A percentile compares a stretch with the other conserved stretches of the same genome.
phyloP scores from a whole-genome alignment of 2,888 invertebrate species.

The Leptothorax acervorum region DNA sequence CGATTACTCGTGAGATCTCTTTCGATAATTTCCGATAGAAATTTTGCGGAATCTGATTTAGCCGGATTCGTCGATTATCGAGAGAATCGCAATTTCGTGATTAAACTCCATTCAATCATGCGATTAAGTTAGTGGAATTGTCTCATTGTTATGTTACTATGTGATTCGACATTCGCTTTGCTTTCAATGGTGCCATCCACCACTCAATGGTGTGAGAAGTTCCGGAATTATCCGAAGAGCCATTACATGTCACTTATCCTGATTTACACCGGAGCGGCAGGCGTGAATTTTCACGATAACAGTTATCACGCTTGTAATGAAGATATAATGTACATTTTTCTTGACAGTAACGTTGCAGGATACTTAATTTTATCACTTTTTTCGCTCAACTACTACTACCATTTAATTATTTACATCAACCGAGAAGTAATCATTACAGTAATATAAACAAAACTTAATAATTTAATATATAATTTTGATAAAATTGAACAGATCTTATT shows the following conservation, averaged over 20 bases:
- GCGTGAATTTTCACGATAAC: conserved; percentile 55
- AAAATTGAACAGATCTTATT: conserved; percentile 32
- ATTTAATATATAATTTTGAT: conserved; percentile 17
- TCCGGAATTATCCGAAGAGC: conserved; percentile 52
- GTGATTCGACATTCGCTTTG: conserved; percentile 49
- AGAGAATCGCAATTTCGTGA: conserved; percentile 23
- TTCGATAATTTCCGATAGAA: conserved; percentile 6
- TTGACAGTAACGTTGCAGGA: background rate
- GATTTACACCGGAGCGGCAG: conserved; percentile 41
- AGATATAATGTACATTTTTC: conserved; percentile 29
- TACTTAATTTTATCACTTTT: background rate
- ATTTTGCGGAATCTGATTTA: conserved; percentile 27
- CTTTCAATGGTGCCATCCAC: conserved; percentile 46
- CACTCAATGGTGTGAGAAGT: conserved; percentile 48
- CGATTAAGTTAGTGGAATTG: conserved; percentile 52
- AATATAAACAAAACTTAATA: background rate
- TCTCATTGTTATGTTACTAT: conserved; percentile 53
- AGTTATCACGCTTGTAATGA: conserved; percentile 41
- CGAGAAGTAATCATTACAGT: background rate
- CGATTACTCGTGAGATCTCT: conserved; percentile 1
- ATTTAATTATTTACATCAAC: background rate
- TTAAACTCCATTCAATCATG: conserved; percentile 44
- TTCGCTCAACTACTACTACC: background rate
- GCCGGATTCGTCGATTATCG: conserved; percentile 11
- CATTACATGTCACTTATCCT: conserved; percentile 57